A percentile compares a stretch with the other conserved stretches of the same genome.
Evolutionary conservation across 2,888 invertebrate species (phyloP).

Genomic region (Latheticus oryzae): DNA sequence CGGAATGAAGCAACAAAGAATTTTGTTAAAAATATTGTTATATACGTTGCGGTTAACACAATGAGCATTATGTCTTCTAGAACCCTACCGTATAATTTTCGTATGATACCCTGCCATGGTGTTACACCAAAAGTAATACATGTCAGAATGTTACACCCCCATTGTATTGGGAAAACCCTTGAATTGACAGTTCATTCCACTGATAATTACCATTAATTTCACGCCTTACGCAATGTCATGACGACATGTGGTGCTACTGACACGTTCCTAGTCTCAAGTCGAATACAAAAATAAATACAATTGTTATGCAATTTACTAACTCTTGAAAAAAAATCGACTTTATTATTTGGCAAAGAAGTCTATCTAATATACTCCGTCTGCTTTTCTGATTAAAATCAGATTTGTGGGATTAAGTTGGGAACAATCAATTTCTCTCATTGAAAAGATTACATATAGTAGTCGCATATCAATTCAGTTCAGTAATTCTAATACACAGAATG

Average conservation of each 20-base stretch:
- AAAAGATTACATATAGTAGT: constrained; percentile 52
- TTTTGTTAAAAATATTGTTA: constrained; percentile 23
- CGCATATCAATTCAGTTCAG: constrained; percentile 58
- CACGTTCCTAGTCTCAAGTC: constrained; percentile 33
- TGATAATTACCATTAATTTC: constrained; percentile 65
- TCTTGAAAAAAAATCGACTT: constrained; percentile 12
- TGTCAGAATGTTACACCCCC: constrained; percentile 60
- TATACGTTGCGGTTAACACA: constrained; percentile 10
- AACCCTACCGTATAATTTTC: constrained; percentile 30
- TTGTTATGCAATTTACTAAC: constrained; percentile 26
- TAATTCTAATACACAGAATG: constrained; percentile 56
- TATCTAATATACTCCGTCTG: constrained; percentile 1
- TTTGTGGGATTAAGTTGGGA: constrained; percentile 37
- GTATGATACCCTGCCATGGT: constrained; percentile 29
- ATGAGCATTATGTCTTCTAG: constrained; percentile 6
- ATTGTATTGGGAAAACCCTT: constrained; percentile 61
- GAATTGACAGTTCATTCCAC: constrained; percentile 64
- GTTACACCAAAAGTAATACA: constrained; percentile 55
- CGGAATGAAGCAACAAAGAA: constrained; percentile 5
- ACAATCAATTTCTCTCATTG: constrained; percentile 31
- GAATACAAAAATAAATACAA: constrained; percentile 33
- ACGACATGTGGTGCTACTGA: constrained; percentile 51
- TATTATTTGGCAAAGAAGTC: constrained; percentile 21
- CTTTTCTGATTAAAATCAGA: constrained; percentile 37
- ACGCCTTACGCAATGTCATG: constrained; percentile 61